Base-by-base conservation (phyloP, 2,888 invertebrate genomes). In the Mythimna loreyi region DNA sequence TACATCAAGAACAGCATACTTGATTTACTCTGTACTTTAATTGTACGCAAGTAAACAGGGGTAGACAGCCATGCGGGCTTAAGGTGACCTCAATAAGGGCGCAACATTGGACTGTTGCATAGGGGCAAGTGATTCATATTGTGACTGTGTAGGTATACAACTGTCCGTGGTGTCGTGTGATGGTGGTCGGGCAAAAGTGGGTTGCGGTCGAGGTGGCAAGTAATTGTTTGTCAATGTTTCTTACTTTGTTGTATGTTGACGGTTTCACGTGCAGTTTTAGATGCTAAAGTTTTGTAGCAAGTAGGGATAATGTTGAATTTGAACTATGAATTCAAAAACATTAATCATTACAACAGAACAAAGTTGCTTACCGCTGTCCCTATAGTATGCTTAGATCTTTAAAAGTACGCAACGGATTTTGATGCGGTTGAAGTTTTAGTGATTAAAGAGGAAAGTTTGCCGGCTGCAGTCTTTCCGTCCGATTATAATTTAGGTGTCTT, bases 61-160 rank as follows among this genome's bases (percentile, higher is more conserved):
- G 75, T 75, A 50, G 47, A 28, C 57, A 64, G 61, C 23, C 5
- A 78, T 78, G 78, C 78, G 78, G 78, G 78, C 11, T 49, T 70
- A 57, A 71, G 81, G 77, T 76, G 77, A 71, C 71, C 81, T 61
- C 65, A 63, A 66, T 78, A 63, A 56, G 81, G 81, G 77, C 72
- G 19, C 21, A 53, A 30, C 81, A 71, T 71, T 62, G 65, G 30
- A 47, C 23, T 49, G 64, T 58, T 33, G 64, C 49, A 77, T 77
- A 61, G 70, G 77, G 77, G 71, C 33, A 3, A 19, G 30, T 75
- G 70, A 58, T 50, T 69, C 61, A 62, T 50, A 19, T 21, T 16
- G n/a, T 50, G 28, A 8, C 0, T 45, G 5, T 43, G 77, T 50
- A 16, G 25, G n/a, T n/a, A 25, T 50, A 23, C 59, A 40, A 58